Conservation (phyloP, 2,797 vertebrate species). For the Sebastes cheni region DNA sequence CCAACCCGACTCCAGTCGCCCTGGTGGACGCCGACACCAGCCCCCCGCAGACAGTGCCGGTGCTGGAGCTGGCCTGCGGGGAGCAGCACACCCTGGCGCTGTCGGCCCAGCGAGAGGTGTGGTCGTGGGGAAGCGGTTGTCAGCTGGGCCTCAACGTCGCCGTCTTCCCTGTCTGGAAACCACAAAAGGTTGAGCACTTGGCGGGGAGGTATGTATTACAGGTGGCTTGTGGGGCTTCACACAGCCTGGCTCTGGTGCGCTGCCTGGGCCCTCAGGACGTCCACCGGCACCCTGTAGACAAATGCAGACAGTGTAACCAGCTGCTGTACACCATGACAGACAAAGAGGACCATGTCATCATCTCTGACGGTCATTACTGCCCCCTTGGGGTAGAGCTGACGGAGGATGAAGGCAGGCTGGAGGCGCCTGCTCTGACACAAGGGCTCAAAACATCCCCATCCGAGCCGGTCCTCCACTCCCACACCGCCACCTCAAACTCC, state of each 20-base stretch:
- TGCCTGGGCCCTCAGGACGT: slow-evolving; percentile 84
- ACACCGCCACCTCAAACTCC: slow-evolving; percentile 11
- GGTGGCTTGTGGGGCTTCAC: slow-evolving; percentile 90
- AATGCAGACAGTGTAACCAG: slow-evolving; percentile 94
- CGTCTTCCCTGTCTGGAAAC: slow-evolving; percentile 88
- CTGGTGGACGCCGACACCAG: slow-evolving; percentile 84
- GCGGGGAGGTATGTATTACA: slow-evolving; percentile 91
- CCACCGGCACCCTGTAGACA: slow-evolving; percentile 86
- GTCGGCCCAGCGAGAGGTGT: slow-evolving; percentile 89
- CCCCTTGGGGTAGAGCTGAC: slow-evolving; percentile 84
- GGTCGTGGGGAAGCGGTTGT: slow-evolving; percentile 94
- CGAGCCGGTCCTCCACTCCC: slow-evolving; percentile 63
- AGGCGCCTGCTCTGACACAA: background rate
- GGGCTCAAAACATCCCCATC: slow-evolving; percentile 71
- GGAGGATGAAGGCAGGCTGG: slow-evolving; percentile 67
- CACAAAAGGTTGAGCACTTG: slow-evolving; percentile 92
- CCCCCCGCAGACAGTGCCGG: slow-evolving; percentile 80
- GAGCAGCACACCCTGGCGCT: slow-evolving; percentile 92
- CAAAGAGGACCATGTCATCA: slow-evolving; percentile 98
- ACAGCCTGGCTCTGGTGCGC: slow-evolving; percentile 93
- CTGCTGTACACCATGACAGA: slow-evolving; percentile 97
- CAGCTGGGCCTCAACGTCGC: slow-evolving; percentile 87
- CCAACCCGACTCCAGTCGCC: slow-evolving; percentile 87
- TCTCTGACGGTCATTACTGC: slow-evolving; percentile 96
- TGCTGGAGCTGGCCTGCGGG: slow-evolving; percentile 92